A percentile compares a stretch with the other conserved stretches of the same genome.
Conservation (phyloP, 2,888 invertebrate genomes). For the Phengaris alcon region DNA sequence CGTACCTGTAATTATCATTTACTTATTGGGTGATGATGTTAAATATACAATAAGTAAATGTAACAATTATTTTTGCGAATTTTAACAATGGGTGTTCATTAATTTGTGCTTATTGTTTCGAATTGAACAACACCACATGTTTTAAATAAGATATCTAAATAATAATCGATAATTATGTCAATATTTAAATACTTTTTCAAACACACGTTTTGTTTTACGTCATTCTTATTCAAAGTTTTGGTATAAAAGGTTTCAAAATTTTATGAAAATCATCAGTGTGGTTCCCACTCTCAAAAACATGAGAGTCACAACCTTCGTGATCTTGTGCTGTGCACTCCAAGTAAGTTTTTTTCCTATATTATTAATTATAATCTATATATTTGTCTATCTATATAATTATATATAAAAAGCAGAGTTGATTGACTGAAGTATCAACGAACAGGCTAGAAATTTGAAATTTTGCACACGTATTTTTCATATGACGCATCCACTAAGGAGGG, state of each 20-base stretch:
- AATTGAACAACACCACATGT: conserved; percentile 47
- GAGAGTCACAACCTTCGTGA: conserved; percentile 71
- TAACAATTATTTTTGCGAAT: conserved; percentile 6
- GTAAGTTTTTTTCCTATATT: conserved; percentile 48
- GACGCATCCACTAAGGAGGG: too few species aligned
- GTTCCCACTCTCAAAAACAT: conserved; percentile 68
- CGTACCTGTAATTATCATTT: not conserved
- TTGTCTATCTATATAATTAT: too few species aligned
- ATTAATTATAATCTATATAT: too few species aligned
- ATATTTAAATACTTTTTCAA: conserved; percentile 48
- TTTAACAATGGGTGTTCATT: conserved; percentile 25
- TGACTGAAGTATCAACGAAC: too few species aligned
- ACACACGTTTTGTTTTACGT: conserved; percentile 39
- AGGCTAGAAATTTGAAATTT: too few species aligned
- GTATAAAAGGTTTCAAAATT: conserved; percentile 57
- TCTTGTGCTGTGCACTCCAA: conserved; percentile 71
- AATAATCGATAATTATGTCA: conserved; percentile 49
- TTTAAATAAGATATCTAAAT: conserved; percentile 39
- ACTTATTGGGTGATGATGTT: not conserved
- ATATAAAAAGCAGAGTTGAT: too few species aligned
- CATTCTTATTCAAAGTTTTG: conserved; percentile 38
- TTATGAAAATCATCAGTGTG: conserved; percentile 57
- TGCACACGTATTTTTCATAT: too few species aligned
- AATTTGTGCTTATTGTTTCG: conserved; percentile 58
- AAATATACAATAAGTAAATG: not conserved